Evolutionary conservation across 2,888 invertebrate species (phyloP).

Genomic region (Metellina segmentata): DNA sequence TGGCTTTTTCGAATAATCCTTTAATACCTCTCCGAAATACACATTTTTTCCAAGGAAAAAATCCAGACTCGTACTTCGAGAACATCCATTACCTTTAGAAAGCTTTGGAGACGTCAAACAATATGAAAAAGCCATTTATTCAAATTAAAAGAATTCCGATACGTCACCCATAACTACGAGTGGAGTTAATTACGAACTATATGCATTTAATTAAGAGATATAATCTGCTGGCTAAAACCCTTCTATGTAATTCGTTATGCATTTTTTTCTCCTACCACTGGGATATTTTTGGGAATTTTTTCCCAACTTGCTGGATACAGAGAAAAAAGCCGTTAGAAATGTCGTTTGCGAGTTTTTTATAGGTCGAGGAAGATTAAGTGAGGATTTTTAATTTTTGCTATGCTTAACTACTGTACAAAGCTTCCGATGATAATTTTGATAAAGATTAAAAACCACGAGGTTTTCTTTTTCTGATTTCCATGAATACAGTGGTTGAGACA

Average conservation of each 20-base stretch:
- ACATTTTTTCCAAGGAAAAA: neutral
- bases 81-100: neutral
- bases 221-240: conserved; percentile 32
- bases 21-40: neutral
- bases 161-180: neutral
- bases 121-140: conserved; percentile 39
- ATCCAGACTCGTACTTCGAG: neutral
- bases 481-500: too few species aligned
- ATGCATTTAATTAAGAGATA: conserved; percentile 52
- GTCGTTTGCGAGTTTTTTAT: neutral
- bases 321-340: neutral
- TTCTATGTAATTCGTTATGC: neutral
- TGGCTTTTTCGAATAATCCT: neutral
- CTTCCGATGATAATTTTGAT: neutral
- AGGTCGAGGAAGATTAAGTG: neutral
- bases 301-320: neutral
- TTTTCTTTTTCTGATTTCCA: neutral
- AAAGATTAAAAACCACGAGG: neutral
- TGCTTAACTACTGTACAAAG: neutral
- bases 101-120: neutral
- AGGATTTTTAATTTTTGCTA: neutral
- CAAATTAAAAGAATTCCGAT: conserved; percentile 18
- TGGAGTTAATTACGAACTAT: conserved; percentile 40
- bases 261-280: neutral
- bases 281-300: neutral